Conservation (phyloP, 2,113 vertebrate genomes). For the Cheirogaleus medius region DNA sequence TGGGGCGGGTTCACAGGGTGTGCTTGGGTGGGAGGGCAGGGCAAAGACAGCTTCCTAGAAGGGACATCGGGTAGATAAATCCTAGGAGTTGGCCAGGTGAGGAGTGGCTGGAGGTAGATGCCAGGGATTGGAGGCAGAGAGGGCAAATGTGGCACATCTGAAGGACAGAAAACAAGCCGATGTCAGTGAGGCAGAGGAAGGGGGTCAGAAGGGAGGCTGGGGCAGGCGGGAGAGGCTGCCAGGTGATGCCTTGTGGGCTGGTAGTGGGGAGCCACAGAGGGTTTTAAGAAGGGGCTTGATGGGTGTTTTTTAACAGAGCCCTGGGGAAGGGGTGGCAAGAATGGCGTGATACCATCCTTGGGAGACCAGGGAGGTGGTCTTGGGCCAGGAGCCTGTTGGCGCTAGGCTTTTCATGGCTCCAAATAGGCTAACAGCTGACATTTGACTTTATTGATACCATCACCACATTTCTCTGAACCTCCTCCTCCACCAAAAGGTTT, state of each 20-base stretch:
- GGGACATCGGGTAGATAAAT: not conserved
- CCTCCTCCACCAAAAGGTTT: not conserved
- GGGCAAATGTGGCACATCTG: rapidly evolving
- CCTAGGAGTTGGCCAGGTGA: not conserved
- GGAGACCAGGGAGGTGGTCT: not conserved
- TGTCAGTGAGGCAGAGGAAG: not conserved
- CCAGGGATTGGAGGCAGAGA: not conserved
- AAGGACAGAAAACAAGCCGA: not conserved
- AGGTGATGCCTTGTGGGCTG: not conserved
- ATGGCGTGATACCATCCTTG: not conserved
- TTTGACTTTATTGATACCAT: not conserved
- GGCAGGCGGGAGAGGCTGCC: not conserved
- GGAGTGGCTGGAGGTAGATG: not conserved
- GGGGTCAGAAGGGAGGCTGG: not conserved
- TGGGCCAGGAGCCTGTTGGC: not conserved
- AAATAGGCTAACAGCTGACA: not conserved
- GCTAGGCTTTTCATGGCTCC: rapidly evolving
- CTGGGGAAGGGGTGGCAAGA: no score
- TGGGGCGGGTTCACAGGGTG: not conserved
- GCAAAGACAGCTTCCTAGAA: not conserved
- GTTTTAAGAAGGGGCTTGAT: not conserved
- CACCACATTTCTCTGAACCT: not conserved
- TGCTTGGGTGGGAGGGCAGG: not conserved
- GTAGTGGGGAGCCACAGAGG: not conserved
- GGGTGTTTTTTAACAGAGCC: not conserved